A percentile compares a stretch with the other conserved stretches of the same genome.
Evolutionary conservation across 2,888 invertebrate species (phyloP).

Genomic region (Nephrotoma appendiculata): DNA sequence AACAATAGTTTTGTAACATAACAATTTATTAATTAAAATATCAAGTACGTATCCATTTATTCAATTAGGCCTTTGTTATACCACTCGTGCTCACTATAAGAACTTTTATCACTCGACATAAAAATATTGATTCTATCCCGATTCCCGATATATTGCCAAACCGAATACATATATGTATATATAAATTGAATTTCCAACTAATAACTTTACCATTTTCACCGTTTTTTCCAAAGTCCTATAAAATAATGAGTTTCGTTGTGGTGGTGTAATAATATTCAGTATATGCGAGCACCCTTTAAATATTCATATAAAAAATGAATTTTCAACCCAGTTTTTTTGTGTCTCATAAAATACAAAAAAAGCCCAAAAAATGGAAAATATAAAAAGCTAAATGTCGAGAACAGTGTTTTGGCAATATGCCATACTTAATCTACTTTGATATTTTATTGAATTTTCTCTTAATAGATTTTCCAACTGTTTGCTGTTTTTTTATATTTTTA

Average conservation of each 20-base stretch:
- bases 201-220: neutral
- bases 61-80: neutral
- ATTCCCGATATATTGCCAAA: neutral
- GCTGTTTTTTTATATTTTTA: neutral
- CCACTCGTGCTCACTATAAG: neutral
- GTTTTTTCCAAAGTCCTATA: neutral
- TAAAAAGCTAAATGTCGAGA: neutral
- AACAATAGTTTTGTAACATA: neutral
- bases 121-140: neutral
- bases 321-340: neutral
- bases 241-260: neutral
- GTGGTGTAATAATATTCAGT: neutral
- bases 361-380: neutral
- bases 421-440: neutral
- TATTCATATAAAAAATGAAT: neutral
- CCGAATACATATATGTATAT: neutral
- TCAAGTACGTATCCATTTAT: neutral
- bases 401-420: constrained; percentile 1
- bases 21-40: neutral
- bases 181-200: neutral
- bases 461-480: neutral
- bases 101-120: neutral
- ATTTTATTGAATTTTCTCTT: neutral
- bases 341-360: neutral
- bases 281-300: neutral